phyloP scores from a whole-genome alignment of 2,888 invertebrate species.

The Cactoblastis cactorum region DNA sequence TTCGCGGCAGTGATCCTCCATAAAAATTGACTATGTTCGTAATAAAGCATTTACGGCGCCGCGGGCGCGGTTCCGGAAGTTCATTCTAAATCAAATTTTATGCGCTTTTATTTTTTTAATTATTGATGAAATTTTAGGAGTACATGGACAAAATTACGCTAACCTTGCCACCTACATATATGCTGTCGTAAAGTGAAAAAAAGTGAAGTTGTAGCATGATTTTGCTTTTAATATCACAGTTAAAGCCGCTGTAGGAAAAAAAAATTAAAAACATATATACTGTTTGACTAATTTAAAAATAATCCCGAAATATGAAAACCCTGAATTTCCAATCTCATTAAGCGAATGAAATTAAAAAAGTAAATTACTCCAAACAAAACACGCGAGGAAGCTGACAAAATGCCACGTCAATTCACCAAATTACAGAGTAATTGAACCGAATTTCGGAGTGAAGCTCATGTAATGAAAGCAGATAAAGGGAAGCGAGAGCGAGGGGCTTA shows the following conservation, averaged over 20 bases:
- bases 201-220: no score
- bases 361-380: conserved; percentile 44
- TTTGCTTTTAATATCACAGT: no score
- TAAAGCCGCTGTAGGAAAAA: not conserved
- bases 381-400: conserved; percentile 63
- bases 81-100: conserved; percentile 42
- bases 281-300: not conserved
- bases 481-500: conserved; percentile 56
- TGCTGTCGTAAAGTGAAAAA: not conserved
- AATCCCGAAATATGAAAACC: not conserved
- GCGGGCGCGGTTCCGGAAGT: conserved; percentile 33
- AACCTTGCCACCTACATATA: not conserved
- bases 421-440: conserved; percentile 70
- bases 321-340: not conserved
- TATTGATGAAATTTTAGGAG: conserved; percentile 19
- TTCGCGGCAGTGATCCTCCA: conserved; percentile 56
- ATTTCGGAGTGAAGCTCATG: conserved; percentile 67
- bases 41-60: conserved; percentile 56
- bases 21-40: conserved; percentile 59
- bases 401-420: conserved; percentile 67
- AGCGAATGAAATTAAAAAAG: conserved; percentile 24
- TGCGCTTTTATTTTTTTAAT: conserved; percentile 29
- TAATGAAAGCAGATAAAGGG: conserved; percentile 71
- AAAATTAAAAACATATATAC: not conserved
- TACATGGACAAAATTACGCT: not conserved